These are phyloP conservation scores for Heterochromis multidens DNA, from an alignment of 2,113 vertebrate genomes.

Conservation along the genomic window DNA sequence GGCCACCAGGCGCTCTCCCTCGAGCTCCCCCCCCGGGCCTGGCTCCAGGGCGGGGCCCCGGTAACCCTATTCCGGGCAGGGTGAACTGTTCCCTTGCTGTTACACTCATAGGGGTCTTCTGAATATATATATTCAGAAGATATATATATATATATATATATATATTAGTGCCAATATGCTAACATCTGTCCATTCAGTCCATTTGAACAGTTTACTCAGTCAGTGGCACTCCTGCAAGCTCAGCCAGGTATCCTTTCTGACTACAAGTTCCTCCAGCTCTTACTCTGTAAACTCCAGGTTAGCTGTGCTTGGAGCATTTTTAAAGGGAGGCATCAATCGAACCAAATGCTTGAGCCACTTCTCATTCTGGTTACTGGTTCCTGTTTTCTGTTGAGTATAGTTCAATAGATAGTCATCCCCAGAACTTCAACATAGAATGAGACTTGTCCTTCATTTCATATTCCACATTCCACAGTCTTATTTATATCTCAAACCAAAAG, in stretches of 20 bases:
- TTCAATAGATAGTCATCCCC: background rate
- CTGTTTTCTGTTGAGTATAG: background rate
- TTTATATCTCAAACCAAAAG: background rate
- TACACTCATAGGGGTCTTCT: too few species aligned
- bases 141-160: too few species aligned
- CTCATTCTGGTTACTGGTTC: constrained; percentile 12
- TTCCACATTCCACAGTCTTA: background rate
- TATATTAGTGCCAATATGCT: too few species aligned
- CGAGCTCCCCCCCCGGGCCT: too few species aligned
- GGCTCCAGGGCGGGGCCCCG: too few species aligned
- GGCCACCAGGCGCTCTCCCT: too few species aligned
- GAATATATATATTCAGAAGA: too few species aligned
- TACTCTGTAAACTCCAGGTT: background rate
- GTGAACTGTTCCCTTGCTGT: too few species aligned
- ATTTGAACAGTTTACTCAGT: background rate
- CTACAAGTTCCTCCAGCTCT: background rate
- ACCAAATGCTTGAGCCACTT: constrained; percentile 6
- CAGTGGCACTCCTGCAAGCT: background rate
- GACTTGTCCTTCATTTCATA: background rate
- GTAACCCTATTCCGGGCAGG: too few species aligned
- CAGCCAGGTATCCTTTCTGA: background rate
- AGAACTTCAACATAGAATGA: background rate
- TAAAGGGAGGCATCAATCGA: background rate
- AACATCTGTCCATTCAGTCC: background rate
- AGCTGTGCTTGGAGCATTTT: background rate